phyloP scores from a whole-genome alignment of 1,140 invertebrate genomes.

The Anastrepha ludens region DNA sequence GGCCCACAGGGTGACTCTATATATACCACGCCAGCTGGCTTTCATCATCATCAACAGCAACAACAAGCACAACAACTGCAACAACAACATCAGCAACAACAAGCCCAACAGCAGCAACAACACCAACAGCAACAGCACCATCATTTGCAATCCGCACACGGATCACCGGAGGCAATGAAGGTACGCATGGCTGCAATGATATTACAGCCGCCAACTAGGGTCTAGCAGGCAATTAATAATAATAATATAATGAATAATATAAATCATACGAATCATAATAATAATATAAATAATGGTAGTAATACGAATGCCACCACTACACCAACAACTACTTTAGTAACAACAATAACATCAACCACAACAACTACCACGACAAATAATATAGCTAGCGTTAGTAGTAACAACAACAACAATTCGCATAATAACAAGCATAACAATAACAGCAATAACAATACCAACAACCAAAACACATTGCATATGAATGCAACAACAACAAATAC shows the following conservation, averaged over 20 bases:
- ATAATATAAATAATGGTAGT: conserved; percentile 60
- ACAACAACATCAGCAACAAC: conserved; percentile 66
- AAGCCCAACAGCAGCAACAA: conserved; percentile 61
- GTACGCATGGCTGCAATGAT: conserved; percentile 86
- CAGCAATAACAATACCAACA: conserved; percentile 48
- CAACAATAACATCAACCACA: conserved; percentile 55
- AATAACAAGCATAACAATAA: conserved; percentile 55
- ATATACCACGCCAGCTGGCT: conserved; percentile 73
- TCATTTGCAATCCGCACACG: conserved; percentile 63
- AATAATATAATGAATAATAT: conserved; percentile 63
- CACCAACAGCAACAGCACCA: conserved; percentile 67
- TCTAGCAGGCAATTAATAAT: conserved; percentile 78
- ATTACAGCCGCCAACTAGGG: conserved; percentile 85
- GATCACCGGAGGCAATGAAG: conserved; percentile 84
- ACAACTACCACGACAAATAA: conserved; percentile 52
- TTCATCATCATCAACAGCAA: conserved; percentile 72
- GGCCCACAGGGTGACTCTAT: conserved; percentile 74
- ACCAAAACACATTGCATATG: not conserved
- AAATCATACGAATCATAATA: conserved; percentile 58
- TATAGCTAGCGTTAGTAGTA: conserved; percentile 40
- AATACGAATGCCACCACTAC: conserved; percentile 59
- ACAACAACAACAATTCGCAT: conserved; percentile 39
- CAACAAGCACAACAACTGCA: conserved; percentile 69
- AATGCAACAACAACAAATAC: conserved; percentile 4
- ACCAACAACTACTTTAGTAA: conserved; percentile 51